Conservation (phyloP, 2,888 invertebrate species). For the Lepidochitona cinerea region DNA sequence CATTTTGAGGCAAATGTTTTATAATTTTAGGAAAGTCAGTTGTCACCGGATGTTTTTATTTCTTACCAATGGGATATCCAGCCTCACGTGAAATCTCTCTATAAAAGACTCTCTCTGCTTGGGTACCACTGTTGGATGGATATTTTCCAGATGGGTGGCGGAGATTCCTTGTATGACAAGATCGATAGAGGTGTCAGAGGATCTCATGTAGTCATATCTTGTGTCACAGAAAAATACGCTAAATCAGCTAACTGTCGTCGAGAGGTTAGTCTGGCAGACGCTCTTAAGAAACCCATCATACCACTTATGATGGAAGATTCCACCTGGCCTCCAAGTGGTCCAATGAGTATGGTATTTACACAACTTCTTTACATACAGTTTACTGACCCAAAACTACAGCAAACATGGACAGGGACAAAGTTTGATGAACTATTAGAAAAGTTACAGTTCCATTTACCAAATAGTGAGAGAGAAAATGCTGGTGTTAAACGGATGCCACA, state of each 20-base stretch:
- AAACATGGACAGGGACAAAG: slow-evolving; percentile 45
- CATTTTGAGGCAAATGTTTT: too few relatives aligned
- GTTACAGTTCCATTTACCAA: slow-evolving; percentile 15
- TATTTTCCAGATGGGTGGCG: slow-evolving; percentile 68
- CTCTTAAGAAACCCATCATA: slow-evolving; percentile 63
- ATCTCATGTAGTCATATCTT: slow-evolving; percentile 58
- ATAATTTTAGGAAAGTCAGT: too few relatives aligned
- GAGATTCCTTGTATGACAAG: slow-evolving; percentile 68
- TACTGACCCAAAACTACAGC: slow-evolving; percentile 37
- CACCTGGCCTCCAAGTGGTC: slow-evolving; percentile 67
- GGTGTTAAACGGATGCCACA: too few relatives aligned
- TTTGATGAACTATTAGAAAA: slow-evolving; percentile 48
- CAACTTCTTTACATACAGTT: slow-evolving; percentile 62
- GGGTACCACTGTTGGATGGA: slow-evolving; percentile 67
- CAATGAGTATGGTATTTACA: slow-evolving; percentile 66
- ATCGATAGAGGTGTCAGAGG: slow-evolving; percentile 64
- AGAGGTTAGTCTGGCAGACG: slow-evolving; percentile 65
- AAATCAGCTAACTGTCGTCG: slow-evolving; percentile 66
- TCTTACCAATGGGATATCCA: slow-evolving; percentile 69
- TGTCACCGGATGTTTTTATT: slow-evolving; percentile 59
- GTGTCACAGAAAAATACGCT: slow-evolving; percentile 65
- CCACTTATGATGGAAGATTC: slow-evolving; percentile 62
- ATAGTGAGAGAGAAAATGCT: not conserved
- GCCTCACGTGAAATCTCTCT: slow-evolving; percentile 56
- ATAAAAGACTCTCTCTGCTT: slow-evolving; percentile 46